Percentiles rank a stretch among this genome's conserved stretches.
Evolutionary conservation across 1,140 invertebrate species (phyloP).

Genomic region (Bombus waltoni): DNA sequence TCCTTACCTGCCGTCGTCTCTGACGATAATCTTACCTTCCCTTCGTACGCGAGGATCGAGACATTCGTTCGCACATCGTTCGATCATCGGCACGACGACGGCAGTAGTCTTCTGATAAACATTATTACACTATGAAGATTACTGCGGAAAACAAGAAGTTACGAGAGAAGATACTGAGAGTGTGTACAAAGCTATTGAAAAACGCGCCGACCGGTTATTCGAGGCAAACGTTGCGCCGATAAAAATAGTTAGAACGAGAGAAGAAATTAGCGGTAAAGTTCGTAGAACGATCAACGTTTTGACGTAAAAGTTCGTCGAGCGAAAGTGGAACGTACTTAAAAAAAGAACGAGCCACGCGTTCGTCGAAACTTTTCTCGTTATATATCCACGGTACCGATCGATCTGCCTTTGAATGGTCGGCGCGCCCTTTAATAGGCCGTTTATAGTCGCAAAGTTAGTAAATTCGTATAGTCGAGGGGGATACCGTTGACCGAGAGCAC

Average conservation of each 20-base stretch:
- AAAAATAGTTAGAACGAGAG: background rate
- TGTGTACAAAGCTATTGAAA: constrained; percentile 36
- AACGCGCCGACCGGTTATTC: constrained; percentile 15
- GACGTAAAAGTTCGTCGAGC: background rate
- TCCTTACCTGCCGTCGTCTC: constrained; percentile 58
- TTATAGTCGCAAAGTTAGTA: background rate
- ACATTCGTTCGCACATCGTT: background rate
- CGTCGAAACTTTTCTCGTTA: background rate
- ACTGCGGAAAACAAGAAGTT: constrained; percentile 66
- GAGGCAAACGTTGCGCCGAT: background rate
- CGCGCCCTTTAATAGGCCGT: constrained; percentile 12
- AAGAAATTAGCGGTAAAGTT: background rate
- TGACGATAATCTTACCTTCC: constrained; percentile 56
- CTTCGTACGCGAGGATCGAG: background rate
- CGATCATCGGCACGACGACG: constrained; percentile 62
- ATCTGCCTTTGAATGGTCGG: constrained; percentile 4
- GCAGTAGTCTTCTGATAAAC: constrained; percentile 50
- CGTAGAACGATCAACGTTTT: background rate
- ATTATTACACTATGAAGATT: constrained; percentile 58
- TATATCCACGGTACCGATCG: background rate
- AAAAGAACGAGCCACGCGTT: background rate
- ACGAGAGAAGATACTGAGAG: constrained; percentile 53
- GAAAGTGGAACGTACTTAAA: background rate
- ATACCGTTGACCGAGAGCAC: constrained; percentile 87
- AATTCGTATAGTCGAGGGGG: constrained; percentile 49